A percentile compares a stretch with the other conserved stretches of the same genome.
These are phyloP conservation scores for Dicrurus megarhynchus DNA, from an alignment of 2,113 vertebrate genomes.

Conservation along the genomic window DNA sequence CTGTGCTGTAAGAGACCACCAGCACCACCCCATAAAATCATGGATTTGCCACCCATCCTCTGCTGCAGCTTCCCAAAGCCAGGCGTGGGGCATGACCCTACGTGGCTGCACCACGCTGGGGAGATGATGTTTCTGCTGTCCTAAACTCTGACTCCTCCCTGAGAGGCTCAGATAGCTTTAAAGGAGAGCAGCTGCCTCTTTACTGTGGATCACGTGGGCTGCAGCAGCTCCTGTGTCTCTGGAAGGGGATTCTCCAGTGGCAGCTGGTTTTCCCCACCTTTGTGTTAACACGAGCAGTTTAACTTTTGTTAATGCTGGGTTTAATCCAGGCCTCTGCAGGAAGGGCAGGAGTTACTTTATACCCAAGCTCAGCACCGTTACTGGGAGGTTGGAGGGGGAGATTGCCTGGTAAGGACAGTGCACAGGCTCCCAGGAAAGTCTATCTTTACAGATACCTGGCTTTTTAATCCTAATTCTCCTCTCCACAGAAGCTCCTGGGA, in stretches of 20 bases:
- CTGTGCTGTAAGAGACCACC: not conserved
- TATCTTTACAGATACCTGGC: not conserved
- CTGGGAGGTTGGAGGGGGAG: not conserved
- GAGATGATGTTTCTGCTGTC: not conserved
- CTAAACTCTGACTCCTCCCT: not conserved
- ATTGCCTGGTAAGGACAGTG: not conserved
- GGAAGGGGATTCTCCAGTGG: not conserved
- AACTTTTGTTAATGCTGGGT: not conserved
- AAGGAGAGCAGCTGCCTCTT: not conserved
- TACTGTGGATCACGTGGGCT: not conserved
- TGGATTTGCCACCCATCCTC: not conserved
- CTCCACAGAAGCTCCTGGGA: not conserved
- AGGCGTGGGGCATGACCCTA: not conserved
- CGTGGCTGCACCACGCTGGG: not conserved
- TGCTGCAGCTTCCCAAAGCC: not conserved
- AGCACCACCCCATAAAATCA: not conserved
- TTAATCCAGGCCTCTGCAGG: not conserved
- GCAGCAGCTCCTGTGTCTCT: fast-evolving
- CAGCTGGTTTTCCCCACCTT: not conserved
- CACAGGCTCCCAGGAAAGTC: not conserved
- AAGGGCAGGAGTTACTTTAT: not conserved
- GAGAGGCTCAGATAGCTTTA: not conserved
- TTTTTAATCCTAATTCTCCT: not conserved
- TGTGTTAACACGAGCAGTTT: not conserved
- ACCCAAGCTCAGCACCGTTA: not conserved